Percentiles rank a stretch among this genome's conserved stretches.
These are phyloP conservation scores for Hylomyscus alleni DNA, from an alignment of 2,797 vertebrate species.

Conservation along the genomic window DNA sequence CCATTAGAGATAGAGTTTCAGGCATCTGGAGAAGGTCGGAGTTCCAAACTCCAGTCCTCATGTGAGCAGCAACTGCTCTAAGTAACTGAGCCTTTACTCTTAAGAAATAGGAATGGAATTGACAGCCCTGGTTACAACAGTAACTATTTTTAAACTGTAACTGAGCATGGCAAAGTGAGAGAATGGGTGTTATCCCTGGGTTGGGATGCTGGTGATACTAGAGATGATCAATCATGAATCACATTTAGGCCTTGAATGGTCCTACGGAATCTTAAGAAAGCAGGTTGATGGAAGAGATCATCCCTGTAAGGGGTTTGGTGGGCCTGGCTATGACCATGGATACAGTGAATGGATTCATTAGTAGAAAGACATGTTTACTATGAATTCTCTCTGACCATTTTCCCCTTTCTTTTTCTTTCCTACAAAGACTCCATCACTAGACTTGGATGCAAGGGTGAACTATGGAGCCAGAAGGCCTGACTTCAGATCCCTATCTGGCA, in stretches of 20 bases:
- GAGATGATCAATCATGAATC: background rate
- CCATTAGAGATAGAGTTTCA: background rate
- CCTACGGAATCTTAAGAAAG: background rate
- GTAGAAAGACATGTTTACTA: background rate
- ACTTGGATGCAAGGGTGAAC: background rate
- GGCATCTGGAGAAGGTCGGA: background rate
- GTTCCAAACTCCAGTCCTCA: background rate
- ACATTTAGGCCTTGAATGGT: background rate
- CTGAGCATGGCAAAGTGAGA: background rate
- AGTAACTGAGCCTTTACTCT: background rate
- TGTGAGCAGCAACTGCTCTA: background rate
- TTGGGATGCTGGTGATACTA: too few species aligned
- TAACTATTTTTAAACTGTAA: background rate
- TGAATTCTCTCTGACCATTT: background rate
- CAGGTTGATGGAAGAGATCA: background rate
- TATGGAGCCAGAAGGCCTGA: background rate
- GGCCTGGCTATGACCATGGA: background rate
- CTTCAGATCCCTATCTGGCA: background rate
- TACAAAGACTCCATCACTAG: background rate
- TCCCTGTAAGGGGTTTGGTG: constrained; percentile 4
- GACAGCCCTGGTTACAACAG: background rate
- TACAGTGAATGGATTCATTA: background rate
- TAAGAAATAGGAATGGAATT: background rate
- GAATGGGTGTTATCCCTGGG: background rate
- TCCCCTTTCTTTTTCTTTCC: background rate